phyloP scores from a whole-genome alignment of 2,797 vertebrate genomes.

The Podarcis siculus region DNA sequence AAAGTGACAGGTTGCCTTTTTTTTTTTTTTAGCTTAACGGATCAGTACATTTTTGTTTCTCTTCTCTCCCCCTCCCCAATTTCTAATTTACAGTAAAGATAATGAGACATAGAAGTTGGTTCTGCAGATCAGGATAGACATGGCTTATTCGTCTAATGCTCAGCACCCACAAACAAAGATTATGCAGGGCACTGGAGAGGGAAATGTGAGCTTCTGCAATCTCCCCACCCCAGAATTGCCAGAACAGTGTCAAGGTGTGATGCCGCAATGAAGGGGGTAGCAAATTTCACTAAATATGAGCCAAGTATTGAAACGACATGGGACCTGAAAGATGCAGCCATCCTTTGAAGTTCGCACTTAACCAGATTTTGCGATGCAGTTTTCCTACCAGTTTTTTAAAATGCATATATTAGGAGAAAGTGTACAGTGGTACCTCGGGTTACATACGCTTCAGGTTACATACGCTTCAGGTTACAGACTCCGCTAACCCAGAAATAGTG shows the following conservation, averaged over 20 bases:
- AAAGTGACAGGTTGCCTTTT: conserved; percentile 71
- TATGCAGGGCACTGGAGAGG: neutral
- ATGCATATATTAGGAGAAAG: too few species aligned
- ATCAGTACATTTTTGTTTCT: conserved; percentile 46
- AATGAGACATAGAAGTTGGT: conserved; percentile 70
- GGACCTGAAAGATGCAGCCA: too few species aligned
- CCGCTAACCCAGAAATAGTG: too few species aligned
- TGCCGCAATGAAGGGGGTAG: conserved; percentile 42
- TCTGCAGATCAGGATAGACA: conserved; percentile 63
- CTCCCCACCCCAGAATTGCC: neutral
- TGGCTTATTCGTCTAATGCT: conserved; percentile 50
- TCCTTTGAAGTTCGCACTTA: too few species aligned
- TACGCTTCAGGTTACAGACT: too few species aligned
- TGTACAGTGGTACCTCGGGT: too few species aligned
- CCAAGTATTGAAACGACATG: too few species aligned
- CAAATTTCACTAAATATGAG: conserved; percentile 41
- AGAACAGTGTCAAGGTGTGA: neutral
- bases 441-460: too few species aligned
- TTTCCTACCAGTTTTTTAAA: too few species aligned
- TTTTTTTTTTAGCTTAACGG: conserved; percentile 63
- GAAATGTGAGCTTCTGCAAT: neutral
- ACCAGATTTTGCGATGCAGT: too few species aligned
- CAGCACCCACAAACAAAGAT: conserved; percentile 35
- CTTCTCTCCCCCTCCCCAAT: conserved; percentile 49
- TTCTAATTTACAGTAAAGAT: conserved; percentile 74